phyloP scores from a whole-genome alignment of 1,140 invertebrate species.

The Drosophila lowei region DNA sequence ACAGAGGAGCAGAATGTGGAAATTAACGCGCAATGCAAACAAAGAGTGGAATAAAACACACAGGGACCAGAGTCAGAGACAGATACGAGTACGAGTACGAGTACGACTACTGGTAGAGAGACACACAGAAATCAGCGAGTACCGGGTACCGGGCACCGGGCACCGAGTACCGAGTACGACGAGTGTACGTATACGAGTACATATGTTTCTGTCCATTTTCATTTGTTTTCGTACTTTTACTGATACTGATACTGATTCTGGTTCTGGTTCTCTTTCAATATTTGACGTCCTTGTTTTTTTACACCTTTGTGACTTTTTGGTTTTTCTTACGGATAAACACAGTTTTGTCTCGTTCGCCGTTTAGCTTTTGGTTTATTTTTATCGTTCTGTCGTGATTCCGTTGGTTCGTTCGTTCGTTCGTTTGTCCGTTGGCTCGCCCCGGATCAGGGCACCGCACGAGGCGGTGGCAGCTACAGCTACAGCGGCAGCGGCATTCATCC shows the following conservation, averaged over 20 bases:
- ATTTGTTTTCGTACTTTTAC: conserved; percentile 6
- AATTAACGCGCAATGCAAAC: conserved; percentile 41
- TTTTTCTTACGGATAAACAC: conserved; percentile 22
- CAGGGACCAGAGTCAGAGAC: neutral
- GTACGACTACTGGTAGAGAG: no score
- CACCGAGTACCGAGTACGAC: no score
- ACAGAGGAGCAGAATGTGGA: conserved; percentile 7
- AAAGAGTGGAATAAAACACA: conserved; percentile 29
- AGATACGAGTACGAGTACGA: no score
- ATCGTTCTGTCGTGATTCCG: conserved; percentile 48
- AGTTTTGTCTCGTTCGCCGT: conserved; percentile 34
- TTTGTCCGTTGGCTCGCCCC: conserved; percentile 41
- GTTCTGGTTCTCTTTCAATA: conserved; percentile 22
- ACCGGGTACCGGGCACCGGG: no score
- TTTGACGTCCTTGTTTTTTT: conserved; percentile 38
- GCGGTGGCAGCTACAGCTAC: conserved; percentile 3
- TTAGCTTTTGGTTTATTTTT: conserved; percentile 68
- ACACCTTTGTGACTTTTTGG: conserved; percentile 54
- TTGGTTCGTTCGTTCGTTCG: conserved; percentile 39
- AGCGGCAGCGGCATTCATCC: conserved; percentile 49
- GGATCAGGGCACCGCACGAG: conserved; percentile 33
- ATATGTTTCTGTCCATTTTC: conserved; percentile 14
- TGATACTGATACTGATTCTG: no score
- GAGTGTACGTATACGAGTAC: no score
- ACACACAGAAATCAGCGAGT: no score